Evolutionary conservation across 2,888 invertebrate genomes (phyloP).

Genomic region (Drosophila tripunctata): DNA sequence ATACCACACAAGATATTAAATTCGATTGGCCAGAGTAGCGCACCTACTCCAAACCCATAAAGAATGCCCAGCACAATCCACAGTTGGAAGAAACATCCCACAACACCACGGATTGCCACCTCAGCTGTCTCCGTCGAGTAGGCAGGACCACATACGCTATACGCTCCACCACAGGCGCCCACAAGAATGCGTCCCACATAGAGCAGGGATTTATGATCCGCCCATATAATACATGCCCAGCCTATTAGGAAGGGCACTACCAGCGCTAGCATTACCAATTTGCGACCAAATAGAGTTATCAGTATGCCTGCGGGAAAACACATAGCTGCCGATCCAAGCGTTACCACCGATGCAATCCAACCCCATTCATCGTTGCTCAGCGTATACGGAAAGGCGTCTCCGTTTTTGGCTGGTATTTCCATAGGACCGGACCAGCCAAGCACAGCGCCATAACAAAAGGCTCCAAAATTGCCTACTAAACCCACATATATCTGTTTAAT

Average conservation of each 20-base stretch:
- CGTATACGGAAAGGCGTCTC: constrained; percentile 78
- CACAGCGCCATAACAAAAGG: constrained; percentile 52
- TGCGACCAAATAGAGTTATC: constrained; percentile 88
- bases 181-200: constrained; percentile 65
- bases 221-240: constrained; percentile 89
- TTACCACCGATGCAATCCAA: constrained; percentile 89
- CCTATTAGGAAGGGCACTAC: constrained; percentile 88
- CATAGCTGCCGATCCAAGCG: constrained; percentile 88
- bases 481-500: constrained; percentile 60
- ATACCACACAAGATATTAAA: constrained; percentile 60
- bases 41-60: constrained; percentile 88
- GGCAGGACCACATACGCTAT: constrained; percentile 92
- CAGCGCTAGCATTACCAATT: constrained; percentile 84
- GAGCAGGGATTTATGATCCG: constrained; percentile 85
- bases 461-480: constrained; percentile 48
- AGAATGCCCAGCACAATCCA: constrained; percentile 92
- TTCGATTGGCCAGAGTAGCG: not conserved
- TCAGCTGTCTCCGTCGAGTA: constrained; percentile 93
- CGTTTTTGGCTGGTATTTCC: constrained; percentile 4
- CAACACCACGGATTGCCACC: constrained; percentile 89
- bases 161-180: constrained; percentile 86
- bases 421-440: constrained; percentile 69
- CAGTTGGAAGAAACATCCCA: constrained; percentile 94
- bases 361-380: constrained; percentile 85
- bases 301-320: constrained; percentile 89